Percentiles rank a stretch among this genome's conserved stretches.
These are phyloP conservation scores for Lampropteryx suffumata DNA, from an alignment of 2,888 invertebrate species.

Conservation along the genomic window DNA sequence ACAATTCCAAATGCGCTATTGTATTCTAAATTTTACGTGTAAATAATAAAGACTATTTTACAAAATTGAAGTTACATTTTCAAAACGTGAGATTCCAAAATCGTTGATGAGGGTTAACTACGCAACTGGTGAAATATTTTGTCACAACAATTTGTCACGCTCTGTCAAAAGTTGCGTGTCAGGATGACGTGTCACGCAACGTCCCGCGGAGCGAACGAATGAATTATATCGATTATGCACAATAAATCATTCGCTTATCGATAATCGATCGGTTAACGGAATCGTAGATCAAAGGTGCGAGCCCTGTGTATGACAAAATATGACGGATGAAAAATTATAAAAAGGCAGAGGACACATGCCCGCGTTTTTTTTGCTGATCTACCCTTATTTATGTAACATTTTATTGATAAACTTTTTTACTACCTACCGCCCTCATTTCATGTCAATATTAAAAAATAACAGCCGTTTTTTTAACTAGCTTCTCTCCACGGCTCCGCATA, in stretches of 20 bases:
- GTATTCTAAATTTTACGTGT: constrained; percentile 19
- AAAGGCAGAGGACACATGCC: constrained; percentile 35
- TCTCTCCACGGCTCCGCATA: no score
- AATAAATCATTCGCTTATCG: constrained; percentile 73
- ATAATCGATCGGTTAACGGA: constrained; percentile 72
- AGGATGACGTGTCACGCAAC: constrained; percentile 58
- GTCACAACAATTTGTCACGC: constrained; percentile 82
- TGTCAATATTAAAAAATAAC: neutral
- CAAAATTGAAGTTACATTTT: constrained; percentile 4
- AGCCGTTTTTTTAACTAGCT: no score
- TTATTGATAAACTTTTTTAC: constrained; percentile 48
- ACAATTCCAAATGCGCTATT: constrained; percentile 18
- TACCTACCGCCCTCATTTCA: neutral
- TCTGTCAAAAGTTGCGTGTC: constrained; percentile 71
- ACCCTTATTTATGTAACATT: constrained; percentile 66
- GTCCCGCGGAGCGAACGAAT: constrained; percentile 58
- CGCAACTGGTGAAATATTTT: constrained; percentile 82
- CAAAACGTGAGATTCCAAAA: constrained; percentile 34
- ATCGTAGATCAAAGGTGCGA: constrained; percentile 65
- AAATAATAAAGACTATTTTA: constrained; percentile 4
- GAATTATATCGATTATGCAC: constrained; percentile 75
- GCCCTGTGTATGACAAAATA: constrained; percentile 69
- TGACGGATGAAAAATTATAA: constrained; percentile 48
- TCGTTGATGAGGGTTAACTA: constrained; percentile 61
- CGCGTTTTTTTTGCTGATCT: constrained; percentile 48